A percentile compares a stretch with the other conserved stretches of the same genome.
Conservation (phyloP, 1,140 invertebrate species). For the Agraylea sexmaculata region DNA sequence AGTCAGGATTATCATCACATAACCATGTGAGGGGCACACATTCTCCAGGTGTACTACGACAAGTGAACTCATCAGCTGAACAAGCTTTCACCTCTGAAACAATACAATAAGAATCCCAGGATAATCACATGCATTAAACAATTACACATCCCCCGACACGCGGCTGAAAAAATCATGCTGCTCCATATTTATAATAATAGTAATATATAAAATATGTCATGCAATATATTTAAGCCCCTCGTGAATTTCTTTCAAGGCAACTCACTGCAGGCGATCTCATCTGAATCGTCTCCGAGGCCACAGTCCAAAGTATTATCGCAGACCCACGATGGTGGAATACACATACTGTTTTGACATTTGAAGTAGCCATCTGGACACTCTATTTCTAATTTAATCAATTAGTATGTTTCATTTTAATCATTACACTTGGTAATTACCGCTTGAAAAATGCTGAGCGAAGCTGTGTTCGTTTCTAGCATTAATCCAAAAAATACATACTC, state of each 20-base stretch:
- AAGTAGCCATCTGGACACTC: slow-evolving; percentile 48
- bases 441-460: no score
- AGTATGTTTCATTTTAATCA: no score
- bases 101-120: slow-evolving; percentile 16
- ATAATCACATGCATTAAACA: slow-evolving; percentile 20
- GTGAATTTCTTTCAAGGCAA: slow-evolving; percentile 15
- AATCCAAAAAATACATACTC: no score
- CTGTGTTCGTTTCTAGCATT: no score
- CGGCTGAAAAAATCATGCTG: slow-evolving; percentile 2
- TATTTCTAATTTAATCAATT: no score
- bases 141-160: slow-evolving; percentile 5
- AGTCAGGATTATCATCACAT: slow-evolving; percentile 80
- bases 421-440: no score
- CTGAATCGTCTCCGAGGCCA: slow-evolving; percentile 50
- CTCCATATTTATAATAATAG: slow-evolving; percentile 1
- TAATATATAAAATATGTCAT: not conserved
- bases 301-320: slow-evolving; percentile 59
- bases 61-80: slow-evolving; percentile 76
- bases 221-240: slow-evolving; percentile 6
- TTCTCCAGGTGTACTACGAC: slow-evolving; percentile 62
- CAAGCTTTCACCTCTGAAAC: slow-evolving; percentile 64
- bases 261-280: slow-evolving; percentile 60
- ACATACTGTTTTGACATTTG: slow-evolving; percentile 47
- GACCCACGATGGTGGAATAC: slow-evolving; percentile 60
- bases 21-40: slow-evolving; percentile 86